phyloP scores from a whole-genome alignment of 2,888 invertebrate species.

The Cataglyphis livida region DNA sequence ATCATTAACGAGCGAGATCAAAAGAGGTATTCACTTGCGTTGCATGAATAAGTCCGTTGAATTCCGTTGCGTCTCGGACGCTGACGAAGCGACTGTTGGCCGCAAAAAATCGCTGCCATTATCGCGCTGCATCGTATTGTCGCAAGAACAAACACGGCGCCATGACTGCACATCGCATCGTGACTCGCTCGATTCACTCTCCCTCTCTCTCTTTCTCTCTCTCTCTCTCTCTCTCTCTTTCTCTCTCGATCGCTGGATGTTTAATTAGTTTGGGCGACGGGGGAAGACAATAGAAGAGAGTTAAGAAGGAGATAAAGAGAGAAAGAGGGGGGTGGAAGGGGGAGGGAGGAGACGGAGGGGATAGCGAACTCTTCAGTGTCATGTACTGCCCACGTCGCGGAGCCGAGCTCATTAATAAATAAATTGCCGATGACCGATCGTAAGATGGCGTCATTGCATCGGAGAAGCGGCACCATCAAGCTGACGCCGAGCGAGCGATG shows the following conservation, averaged over 20 bases:
- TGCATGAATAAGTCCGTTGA: slow-evolving; percentile 23
- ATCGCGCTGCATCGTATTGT: slow-evolving; percentile 58
- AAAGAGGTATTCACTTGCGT: slow-evolving; percentile 13
- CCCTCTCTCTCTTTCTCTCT: slow-evolving; percentile 25
- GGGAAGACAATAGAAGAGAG: slow-evolving; percentile 35
- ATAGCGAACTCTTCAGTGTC: slow-evolving; percentile 34
- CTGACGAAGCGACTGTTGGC: slow-evolving; percentile 47
- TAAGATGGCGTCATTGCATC: slow-evolving; percentile 51
- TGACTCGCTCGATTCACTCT: slow-evolving; percentile 40
- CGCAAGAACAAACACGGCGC: slow-evolving; percentile 61
- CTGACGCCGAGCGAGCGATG: slow-evolving; percentile 63
- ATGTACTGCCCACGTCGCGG: slow-evolving; percentile 47
- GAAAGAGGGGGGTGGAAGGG: not conserved
- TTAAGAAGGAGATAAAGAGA: not conserved
- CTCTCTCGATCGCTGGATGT: slow-evolving; percentile 32
- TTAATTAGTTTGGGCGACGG: slow-evolving; percentile 57
- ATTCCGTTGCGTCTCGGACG: slow-evolving; percentile 29
- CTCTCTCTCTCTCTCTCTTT: slow-evolving; percentile 27
- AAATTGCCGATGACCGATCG: slow-evolving; percentile 66
- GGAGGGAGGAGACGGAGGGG: not conserved
- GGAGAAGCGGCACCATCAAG: slow-evolving; percentile 57
- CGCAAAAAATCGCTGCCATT: slow-evolving; percentile 55
- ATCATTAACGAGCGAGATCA: slow-evolving; percentile 29
- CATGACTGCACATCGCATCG: slow-evolving; percentile 21
- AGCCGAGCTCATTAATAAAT: slow-evolving; percentile 66